A percentile compares a stretch with the other conserved stretches of the same genome.
Evolutionary conservation across 2,797 vertebrate species (phyloP).

Genomic region (Acrossocheilus wenchowensis): DNA sequence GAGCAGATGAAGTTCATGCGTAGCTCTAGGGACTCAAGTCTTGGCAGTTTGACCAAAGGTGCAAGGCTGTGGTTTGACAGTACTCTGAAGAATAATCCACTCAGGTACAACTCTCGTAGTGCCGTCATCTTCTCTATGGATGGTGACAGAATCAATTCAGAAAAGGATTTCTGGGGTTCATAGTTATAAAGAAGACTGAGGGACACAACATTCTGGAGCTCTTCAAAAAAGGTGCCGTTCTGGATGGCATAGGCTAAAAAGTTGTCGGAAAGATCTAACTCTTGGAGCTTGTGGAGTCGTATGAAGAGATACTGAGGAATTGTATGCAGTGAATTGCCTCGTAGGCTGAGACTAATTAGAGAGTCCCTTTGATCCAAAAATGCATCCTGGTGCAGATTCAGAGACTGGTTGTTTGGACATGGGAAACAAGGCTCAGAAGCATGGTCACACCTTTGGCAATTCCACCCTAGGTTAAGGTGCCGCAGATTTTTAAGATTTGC

Average conservation of each 20-base stretch:
- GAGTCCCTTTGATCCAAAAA: slow-evolving; percentile 71
- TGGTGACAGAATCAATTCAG: slow-evolving; percentile 70
- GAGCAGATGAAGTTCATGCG: slow-evolving; percentile 80
- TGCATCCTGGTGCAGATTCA: slow-evolving; percentile 68
- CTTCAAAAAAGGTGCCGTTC: slow-evolving; percentile 78
- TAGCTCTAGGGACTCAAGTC: slow-evolving; percentile 72
- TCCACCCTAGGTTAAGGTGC: slow-evolving; percentile 81
- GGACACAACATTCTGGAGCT: slow-evolving; percentile 71
- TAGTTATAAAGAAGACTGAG: slow-evolving; percentile 83
- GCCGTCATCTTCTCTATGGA: slow-evolving; percentile 69
- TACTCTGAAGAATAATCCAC: slow-evolving; percentile 79
- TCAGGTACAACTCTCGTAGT: slow-evolving; percentile 72
- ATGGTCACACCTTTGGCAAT: slow-evolving; percentile 89
- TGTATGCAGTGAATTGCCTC: slow-evolving; percentile 78
- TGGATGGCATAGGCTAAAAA: slow-evolving; percentile 74
- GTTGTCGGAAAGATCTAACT: slow-evolving; percentile 82
- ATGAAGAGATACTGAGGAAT: slow-evolving; percentile 75
- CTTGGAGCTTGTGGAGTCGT: slow-evolving; percentile 64
- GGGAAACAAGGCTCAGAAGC: slow-evolving; percentile 83
- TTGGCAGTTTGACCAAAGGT: slow-evolving; percentile 69
- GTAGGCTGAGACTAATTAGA: slow-evolving; percentile 72
- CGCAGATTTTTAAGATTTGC: slow-evolving; percentile 73
- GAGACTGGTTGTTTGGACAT: slow-evolving; percentile 74
- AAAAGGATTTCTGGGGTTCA: slow-evolving; percentile 70
- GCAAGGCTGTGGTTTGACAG: slow-evolving; percentile 69